Evolutionary conservation across 1,140 invertebrate species (phyloP), one percentile per base, ranked within the genome.

Genomic region (Apocrypta bakeri): DNA sequence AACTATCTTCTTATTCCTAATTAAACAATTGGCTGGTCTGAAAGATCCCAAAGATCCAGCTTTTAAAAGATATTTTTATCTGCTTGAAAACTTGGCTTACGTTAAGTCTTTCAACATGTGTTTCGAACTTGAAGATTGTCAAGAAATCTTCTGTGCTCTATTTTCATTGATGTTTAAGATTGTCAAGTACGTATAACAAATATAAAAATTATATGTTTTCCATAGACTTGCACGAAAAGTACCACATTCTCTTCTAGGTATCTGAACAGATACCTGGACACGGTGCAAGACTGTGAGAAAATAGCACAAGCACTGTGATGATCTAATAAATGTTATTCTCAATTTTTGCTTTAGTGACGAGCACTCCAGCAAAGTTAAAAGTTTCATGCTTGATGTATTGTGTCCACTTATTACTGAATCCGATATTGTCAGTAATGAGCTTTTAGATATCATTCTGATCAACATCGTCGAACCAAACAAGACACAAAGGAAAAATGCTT

Each of bases 31-130:
- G 74, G 94, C 96, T 85, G 98, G 98, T 14, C 93, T 99, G 11
- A 97, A 97, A 89, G 98, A 99, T 93, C 98, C 98, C 0, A 98
- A 99, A 91, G 97, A 99, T 93, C 97, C 98, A 29, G 98, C 98
- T 2, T 99, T 99, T 90, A 99, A 99, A 91, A 94, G 98, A 85
- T 99, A 99, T 90, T 99, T 99, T 92, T 99, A 99, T 92, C 93
- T 97, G 68, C 92, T 98, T 82, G 96, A 99, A 93, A 99, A 99
- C 92, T 93, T 99, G 83, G 98, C 98, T 12, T 99, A 98, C 92
- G 98, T 99, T 27, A 99, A 99, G 90, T 98, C 98, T 0, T 99
- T 99, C 91, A 99, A 99, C 91, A 99, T 99, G 96, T 99, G 98
- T 91, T 98, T 99, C 90, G 98, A 99, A 90, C 91, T 99, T 61